Evolutionary conservation across 2,113 vertebrate species (phyloP).

Genomic region (Anolis carolinensis): DNA sequence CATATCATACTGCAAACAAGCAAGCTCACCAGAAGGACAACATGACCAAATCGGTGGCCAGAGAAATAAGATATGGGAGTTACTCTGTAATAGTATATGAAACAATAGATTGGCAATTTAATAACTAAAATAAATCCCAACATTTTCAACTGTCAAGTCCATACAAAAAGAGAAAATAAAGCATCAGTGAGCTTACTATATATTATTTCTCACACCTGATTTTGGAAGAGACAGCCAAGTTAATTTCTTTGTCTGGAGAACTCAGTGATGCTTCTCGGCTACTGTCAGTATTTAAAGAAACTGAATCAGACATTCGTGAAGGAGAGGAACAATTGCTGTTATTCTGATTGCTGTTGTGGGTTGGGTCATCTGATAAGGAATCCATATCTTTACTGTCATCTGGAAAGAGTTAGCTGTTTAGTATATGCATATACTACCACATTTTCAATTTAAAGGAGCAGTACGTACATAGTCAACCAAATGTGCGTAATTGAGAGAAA

Average conservation of each 20-base stretch:
- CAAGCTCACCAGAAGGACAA: not conserved
- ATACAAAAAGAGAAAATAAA: not conserved
- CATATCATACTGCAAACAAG: not conserved
- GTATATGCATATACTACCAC: not conserved
- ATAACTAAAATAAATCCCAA: not conserved
- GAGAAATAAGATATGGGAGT: too few relatives aligned
- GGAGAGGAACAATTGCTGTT: conserved; percentile 98
- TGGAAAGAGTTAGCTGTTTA: conserved; percentile 67
- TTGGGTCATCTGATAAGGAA: conserved; percentile 93
- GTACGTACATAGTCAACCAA: not conserved
- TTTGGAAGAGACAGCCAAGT: conserved; percentile 81
- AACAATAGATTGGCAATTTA: not conserved
- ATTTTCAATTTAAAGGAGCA: not conserved
- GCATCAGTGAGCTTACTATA: too few relatives aligned
- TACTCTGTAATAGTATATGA: not conserved
- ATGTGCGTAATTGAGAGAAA: not conserved
- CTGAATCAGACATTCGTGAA: conserved; percentile 97
- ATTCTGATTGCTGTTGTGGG: conserved; percentile 98
- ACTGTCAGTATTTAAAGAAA: conserved; percentile 96
- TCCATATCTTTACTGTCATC: conserved; percentile 90
- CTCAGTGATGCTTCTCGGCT: conserved; percentile 94
- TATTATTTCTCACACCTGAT: conserved; percentile 78
- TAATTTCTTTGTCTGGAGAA: conserved; percentile 89
- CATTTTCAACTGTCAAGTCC: not conserved
- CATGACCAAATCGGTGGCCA: not conserved